A percentile compares a stretch with the other conserved stretches of the same genome.
These are phyloP conservation scores for Planococcus citri DNA, from an alignment of 1,140 invertebrate genomes.

Conservation along the genomic window DNA sequence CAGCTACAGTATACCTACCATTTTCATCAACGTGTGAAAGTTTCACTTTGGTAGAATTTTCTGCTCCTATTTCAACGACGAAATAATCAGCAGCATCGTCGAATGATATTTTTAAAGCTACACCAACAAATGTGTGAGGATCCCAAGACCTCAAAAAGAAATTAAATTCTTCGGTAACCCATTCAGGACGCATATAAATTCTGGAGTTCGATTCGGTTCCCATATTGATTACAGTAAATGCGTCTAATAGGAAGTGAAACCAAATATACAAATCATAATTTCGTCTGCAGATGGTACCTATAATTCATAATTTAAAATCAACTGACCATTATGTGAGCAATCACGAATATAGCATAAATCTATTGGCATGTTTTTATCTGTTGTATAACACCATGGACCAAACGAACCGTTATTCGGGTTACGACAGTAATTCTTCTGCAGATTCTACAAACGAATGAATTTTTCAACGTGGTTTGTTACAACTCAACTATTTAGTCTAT, in stretches of 20 bases:
- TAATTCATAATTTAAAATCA: neutral
- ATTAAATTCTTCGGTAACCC: neutral
- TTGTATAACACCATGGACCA: constrained; percentile 46
- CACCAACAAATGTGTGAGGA: neutral
- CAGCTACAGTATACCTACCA: too few species aligned
- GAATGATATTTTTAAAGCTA: too few species aligned
- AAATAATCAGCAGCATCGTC: too few species aligned
- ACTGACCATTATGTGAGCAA: constrained; percentile 34
- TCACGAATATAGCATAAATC: constrained; percentile 43
- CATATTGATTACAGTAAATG: neutral
- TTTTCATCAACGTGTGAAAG: too few species aligned
- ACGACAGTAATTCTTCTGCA: constrained; percentile 37
- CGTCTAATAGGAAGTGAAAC: neutral
- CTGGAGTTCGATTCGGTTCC: neutral
- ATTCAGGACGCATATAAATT: neutral
- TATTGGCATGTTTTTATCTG: constrained; percentile 35
- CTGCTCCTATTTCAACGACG: too few species aligned
- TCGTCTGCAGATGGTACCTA: neutral
- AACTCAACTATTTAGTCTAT: too few species aligned
- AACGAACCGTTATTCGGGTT: constrained; percentile 40
- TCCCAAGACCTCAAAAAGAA: neutral
- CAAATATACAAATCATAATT: neutral
- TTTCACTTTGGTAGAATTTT: too few species aligned
- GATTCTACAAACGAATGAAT: neutral
- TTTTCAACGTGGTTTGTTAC: too few species aligned